Conservation (phyloP, 2,113 vertebrate genomes). For the Aegithalos caudatus region DNA sequence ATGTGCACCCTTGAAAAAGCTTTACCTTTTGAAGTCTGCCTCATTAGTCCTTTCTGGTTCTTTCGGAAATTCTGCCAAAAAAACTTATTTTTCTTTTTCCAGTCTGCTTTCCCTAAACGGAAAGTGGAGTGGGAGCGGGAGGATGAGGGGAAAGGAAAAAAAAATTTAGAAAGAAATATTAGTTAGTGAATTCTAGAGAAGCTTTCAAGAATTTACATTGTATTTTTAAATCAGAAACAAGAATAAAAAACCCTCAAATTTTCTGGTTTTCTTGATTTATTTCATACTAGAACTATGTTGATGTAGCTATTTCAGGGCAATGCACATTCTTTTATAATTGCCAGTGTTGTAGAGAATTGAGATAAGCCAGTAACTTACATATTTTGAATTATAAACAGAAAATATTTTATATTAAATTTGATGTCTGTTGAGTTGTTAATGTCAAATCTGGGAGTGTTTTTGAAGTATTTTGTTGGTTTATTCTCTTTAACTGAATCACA, state of each 20-base stretch:
- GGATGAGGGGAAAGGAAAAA: not conserved
- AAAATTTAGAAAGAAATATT: conserved; percentile 55
- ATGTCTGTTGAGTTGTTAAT: not conserved
- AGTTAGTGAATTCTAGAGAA: not conserved
- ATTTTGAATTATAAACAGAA: not conserved
- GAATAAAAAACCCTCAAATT: not conserved
- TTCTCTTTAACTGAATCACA: not conserved
- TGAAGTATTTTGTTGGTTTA: not conserved
- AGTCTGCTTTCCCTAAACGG: conserved; percentile 89
- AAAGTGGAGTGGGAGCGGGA: not conserved
- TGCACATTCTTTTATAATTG: conserved; percentile 4
- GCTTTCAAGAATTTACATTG: not conserved
- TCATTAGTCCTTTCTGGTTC: conserved; percentile 88
- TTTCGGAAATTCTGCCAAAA: conserved; percentile 99
- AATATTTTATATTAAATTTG: not conserved
- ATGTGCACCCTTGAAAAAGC: not conserved
- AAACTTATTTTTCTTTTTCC: conserved; percentile 97
- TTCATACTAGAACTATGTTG: not conserved
- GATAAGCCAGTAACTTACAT: not conserved
- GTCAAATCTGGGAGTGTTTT: conserved; percentile 1
- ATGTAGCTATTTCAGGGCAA: conserved; percentile 36
- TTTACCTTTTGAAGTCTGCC: conserved; percentile 94
- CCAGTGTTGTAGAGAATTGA: not conserved
- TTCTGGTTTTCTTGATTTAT: not conserved
- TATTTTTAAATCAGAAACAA: conserved; percentile 14